Conservation (phyloP, 2,888 invertebrate genomes). For the Heliothis peltigera region DNA sequence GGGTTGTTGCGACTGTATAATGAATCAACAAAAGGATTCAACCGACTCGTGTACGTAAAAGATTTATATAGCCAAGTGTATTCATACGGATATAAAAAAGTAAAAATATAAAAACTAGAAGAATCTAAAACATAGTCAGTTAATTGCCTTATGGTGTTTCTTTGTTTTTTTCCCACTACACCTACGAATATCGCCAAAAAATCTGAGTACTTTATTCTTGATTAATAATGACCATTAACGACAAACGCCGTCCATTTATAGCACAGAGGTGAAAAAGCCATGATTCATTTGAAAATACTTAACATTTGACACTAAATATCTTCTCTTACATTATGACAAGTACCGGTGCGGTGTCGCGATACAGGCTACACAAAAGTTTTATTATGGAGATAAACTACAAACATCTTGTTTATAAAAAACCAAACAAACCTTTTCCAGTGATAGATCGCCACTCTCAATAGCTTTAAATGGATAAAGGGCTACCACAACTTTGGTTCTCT, state of each 20-base stretch:
- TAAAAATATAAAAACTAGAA: constrained; percentile 6
- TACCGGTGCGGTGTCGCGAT: constrained; percentile 22
- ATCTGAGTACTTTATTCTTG: constrained; percentile 47
- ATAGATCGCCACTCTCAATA: constrained; percentile 96
- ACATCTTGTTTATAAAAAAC: background rate
- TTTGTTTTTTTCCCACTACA: constrained; percentile 45
- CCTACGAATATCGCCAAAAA: constrained; percentile 55
- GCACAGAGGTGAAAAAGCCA: constrained; percentile 20
- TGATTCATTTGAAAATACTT: constrained; percentile 30
- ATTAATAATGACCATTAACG: constrained; percentile 55
- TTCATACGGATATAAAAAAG: background rate
- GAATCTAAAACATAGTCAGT: constrained; percentile 20
- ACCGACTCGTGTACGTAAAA: background rate
- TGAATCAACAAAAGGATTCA: background rate
- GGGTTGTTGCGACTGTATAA: background rate
- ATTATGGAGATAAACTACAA: background rate
- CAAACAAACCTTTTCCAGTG: constrained; percentile 93
- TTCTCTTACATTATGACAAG: constrained; percentile 27
- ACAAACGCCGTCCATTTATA: constrained; percentile 23
- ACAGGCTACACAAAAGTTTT: background rate
- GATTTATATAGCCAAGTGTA: background rate
- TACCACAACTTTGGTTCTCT: constrained; percentile 95
- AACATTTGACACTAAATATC: constrained; percentile 38
- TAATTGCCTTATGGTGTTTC: constrained; percentile 39
- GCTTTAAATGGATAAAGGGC: constrained; percentile 97